Conservation (phyloP, 1,140 invertebrate species). For the Zaprionus gabonicus region DNA sequence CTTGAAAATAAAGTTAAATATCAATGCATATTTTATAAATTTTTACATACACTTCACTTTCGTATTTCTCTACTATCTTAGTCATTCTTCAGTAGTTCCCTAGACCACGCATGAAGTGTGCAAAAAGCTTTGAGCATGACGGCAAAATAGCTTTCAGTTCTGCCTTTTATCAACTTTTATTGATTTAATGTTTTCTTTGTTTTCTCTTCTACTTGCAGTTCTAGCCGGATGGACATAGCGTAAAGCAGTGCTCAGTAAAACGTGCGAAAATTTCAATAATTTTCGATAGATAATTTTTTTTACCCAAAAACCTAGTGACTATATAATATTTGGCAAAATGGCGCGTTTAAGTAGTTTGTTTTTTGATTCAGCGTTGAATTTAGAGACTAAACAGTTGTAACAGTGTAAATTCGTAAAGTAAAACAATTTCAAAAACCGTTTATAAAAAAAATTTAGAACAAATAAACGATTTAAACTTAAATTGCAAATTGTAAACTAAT, state of each 20-base stretch:
- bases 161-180: conserved; percentile 52
- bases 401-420: conserved; percentile 38
- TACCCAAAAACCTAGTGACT: conserved; percentile 25
- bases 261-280: conserved; percentile 26
- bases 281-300: conserved; percentile 8
- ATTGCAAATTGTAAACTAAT: conserved; percentile 7
- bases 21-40: no score
- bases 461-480: conserved; percentile 2
- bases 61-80: neutral
- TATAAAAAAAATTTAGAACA: conserved; percentile 12
- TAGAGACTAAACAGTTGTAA: conserved; percentile 83
- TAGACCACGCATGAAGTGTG: neutral
- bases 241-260: conserved; percentile 31
- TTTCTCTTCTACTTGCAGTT: conserved; percentile 62
- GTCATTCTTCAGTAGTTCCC: neutral
- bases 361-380: conserved; percentile 61
- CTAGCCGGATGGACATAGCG: conserved; percentile 26
- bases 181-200: conserved; percentile 49
- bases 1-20: neutral
- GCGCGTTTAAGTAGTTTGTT: conserved; percentile 77
- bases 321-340: conserved; percentile 52
- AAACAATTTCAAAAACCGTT: conserved; percentile 15
- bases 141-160: conserved; percentile 46
- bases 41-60: no score
- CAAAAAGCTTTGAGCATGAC: conserved; percentile 22